phyloP scores from a whole-genome alignment of 2,113 vertebrate genomes.

The Hippocampus comes region DNA sequence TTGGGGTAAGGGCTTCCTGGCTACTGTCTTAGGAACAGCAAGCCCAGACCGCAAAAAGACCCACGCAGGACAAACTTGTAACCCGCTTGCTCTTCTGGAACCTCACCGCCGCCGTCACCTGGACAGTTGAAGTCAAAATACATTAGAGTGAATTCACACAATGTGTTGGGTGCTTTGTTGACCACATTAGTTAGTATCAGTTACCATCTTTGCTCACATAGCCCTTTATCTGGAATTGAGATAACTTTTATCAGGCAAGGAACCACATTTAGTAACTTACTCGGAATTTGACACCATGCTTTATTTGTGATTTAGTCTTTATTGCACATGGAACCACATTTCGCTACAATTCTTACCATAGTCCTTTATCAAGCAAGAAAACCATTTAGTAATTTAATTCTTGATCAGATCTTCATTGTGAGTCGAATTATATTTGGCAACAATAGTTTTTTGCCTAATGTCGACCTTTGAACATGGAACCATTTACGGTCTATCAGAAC shows the following conservation, averaged over 20 bases:
- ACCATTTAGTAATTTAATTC: no score
- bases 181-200: no score
- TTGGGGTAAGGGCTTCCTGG: slow-evolving; percentile 99
- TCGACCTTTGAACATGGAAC: no score
- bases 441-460: background rate
- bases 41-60: slow-evolving; percentile 99
- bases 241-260: no score
- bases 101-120: slow-evolving; percentile 21
- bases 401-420: background rate
- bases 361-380: no score
- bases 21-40: slow-evolving; percentile 87
- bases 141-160: background rate
- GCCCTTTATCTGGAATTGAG: no score
- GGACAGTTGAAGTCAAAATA: background rate
- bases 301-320: background rate
- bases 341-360: no score
- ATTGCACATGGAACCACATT: background rate
- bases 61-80: slow-evolving; percentile 73
- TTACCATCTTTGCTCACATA: no score
- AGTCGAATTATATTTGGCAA: background rate
- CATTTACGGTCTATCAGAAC: no score
- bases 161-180: background rate
- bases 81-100: background rate
- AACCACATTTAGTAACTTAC: no score
- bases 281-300: no score